Evolutionary conservation across 1,140 invertebrate species (phyloP).

Genomic region (Thaumatotibia leucotreta): DNA sequence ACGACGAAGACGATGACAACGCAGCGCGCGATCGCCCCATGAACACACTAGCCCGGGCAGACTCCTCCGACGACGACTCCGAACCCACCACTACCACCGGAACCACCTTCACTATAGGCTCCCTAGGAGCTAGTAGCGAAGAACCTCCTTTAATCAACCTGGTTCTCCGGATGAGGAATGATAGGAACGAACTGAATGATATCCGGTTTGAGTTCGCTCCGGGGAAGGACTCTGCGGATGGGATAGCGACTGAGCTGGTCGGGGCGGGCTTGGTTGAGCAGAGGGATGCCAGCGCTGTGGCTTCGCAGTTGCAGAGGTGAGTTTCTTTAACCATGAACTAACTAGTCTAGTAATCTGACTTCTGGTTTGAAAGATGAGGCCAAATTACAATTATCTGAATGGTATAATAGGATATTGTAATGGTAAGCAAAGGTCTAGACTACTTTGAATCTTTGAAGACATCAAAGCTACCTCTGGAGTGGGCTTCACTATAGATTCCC

Average conservation of each 20-base stretch:
- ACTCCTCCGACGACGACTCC: slow-evolving; percentile 78
- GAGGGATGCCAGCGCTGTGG: slow-evolving; percentile 92
- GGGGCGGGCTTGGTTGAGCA: slow-evolving; percentile 96
- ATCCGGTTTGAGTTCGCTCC: slow-evolving; percentile 98
- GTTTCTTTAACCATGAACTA: too few species aligned
- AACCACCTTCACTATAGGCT: slow-evolving; percentile 59
- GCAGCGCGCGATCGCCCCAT: slow-evolving; percentile 73
- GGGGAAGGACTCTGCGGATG: slow-evolving; percentile 97
- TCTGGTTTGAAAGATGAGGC: too few species aligned
- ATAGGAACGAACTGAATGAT: slow-evolving; percentile 95
- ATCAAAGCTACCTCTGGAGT: too few species aligned
- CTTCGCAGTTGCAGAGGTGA: slow-evolving; percentile 90
- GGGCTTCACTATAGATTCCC: too few species aligned
- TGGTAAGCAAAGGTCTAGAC: too few species aligned
- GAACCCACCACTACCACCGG: slow-evolving; percentile 44
- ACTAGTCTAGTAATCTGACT: too few species aligned
- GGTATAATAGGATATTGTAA: too few species aligned
- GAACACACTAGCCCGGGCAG: slow-evolving; percentile 76
- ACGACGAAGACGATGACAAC: slow-evolving; percentile 67
- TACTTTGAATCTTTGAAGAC: too few species aligned
- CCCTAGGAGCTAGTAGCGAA: slow-evolving; percentile 28
- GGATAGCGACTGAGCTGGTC: slow-evolving; percentile 96
- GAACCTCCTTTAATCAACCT: slow-evolving; percentile 57
- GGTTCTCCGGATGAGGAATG: slow-evolving; percentile 80
- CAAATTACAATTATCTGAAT: too few species aligned